phyloP scores from a whole-genome alignment of 2,888 invertebrate species.

The Abrostola triplasia region DNA sequence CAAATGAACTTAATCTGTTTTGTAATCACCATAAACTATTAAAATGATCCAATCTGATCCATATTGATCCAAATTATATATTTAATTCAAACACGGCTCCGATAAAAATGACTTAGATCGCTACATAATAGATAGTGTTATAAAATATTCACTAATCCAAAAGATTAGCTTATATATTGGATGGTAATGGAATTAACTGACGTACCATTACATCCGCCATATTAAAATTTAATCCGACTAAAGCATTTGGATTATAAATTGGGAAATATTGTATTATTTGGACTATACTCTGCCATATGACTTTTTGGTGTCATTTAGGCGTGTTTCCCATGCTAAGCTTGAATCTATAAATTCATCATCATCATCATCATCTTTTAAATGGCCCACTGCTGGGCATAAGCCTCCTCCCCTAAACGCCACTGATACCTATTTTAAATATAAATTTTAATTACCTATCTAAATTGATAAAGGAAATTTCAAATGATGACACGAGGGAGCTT shows the following conservation, averaged over 20 bases:
- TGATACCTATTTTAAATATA: too few relatives aligned
- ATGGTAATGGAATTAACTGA: neutral
- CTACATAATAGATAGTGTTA: neutral
- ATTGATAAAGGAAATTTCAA: too few relatives aligned
- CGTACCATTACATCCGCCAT: neutral
- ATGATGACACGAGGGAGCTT: too few relatives aligned
- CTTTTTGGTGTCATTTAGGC: too few relatives aligned
- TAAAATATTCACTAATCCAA: neutral
- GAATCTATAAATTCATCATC: too few relatives aligned
- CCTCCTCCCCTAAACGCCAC: too few relatives aligned
- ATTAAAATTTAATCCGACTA: constrained; percentile 1
- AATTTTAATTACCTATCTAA: too few relatives aligned
- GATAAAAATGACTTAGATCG: neutral
- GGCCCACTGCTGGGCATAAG: too few relatives aligned
- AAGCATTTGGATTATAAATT: neutral
- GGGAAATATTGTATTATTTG: neutral
- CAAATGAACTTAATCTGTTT: constrained; percentile 1
- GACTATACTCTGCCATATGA: too few relatives aligned
- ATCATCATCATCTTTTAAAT: too few relatives aligned
- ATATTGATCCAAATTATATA: constrained; percentile 19
- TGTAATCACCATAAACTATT: constrained; percentile 22
- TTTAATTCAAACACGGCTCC: constrained; percentile 7
- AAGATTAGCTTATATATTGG: constrained; percentile 2
- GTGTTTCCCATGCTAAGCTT: too few relatives aligned
- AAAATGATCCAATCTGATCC: constrained; percentile 14